These are phyloP conservation scores for Glaucidium brasilianum DNA, from an alignment of 2,113 vertebrate genomes.

Conservation along the genomic window DNA sequence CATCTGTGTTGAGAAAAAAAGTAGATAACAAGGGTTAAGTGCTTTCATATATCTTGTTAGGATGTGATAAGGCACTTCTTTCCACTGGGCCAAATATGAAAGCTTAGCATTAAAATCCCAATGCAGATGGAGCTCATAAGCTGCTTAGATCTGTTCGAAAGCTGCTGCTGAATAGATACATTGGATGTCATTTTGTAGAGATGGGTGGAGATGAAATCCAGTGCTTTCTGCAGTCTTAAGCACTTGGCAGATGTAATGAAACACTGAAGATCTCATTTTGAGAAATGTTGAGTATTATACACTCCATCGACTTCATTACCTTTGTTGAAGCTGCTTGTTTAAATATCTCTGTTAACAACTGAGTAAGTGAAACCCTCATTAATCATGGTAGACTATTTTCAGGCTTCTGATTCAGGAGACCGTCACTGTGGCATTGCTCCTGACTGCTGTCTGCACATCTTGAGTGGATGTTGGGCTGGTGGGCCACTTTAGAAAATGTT, in stretches of 20 bases:
- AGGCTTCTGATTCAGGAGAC: not conserved
- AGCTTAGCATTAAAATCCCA: not conserved
- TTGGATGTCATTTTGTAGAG: not conserved
- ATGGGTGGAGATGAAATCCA: not conserved
- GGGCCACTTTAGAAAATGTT: not conserved
- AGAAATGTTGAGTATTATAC: not conserved
- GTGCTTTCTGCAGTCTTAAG: not conserved
- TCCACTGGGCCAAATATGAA: not conserved
- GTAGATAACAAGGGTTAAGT: not conserved
- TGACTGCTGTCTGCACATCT: not conserved
- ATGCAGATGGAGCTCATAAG: not conserved
- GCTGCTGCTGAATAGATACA: accelerated
- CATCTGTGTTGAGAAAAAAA: not conserved
- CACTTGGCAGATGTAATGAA: not conserved
- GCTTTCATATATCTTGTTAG: not conserved
- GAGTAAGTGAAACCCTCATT: not conserved
- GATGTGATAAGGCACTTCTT: not conserved
- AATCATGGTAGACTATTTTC: not conserved
- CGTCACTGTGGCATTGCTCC: not conserved
- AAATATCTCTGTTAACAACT: not conserved
- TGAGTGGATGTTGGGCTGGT: not conserved
- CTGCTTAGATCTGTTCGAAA: not conserved
- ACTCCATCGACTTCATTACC: not conserved
- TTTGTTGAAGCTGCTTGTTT: not conserved
- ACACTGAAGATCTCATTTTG: not conserved